phyloP scores from a whole-genome alignment of 2,797 vertebrate genomes.

The Ciconia nigra region DNA sequence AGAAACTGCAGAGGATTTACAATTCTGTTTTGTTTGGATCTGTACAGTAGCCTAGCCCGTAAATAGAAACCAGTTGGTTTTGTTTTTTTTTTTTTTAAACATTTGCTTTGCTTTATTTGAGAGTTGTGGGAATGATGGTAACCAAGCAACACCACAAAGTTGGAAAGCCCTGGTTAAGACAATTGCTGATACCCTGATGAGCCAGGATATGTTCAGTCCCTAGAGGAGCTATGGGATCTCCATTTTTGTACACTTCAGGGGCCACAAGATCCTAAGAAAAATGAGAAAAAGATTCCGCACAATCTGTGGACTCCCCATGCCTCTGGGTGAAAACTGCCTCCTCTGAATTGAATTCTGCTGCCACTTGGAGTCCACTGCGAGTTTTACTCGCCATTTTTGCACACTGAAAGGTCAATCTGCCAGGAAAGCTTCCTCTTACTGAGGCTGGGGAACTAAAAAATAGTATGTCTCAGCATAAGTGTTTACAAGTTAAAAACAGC shows the following conservation, averaged over 20 bases:
- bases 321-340: background rate
- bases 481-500: slow-evolving; percentile 15
- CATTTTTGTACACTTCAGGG: background rate
- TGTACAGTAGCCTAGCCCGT: background rate
- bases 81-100: background rate
- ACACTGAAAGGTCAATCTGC: background rate
- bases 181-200: slow-evolving; percentile 43
- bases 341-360: slow-evolving; percentile 33
- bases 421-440: background rate
- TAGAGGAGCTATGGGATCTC: background rate
- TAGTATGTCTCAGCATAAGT: background rate
- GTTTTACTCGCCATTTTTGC: background rate
- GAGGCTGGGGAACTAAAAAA: background rate
- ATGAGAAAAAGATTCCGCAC: background rate
- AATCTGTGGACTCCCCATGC: background rate
- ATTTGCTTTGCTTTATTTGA: slow-evolving; percentile 48
- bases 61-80: background rate
- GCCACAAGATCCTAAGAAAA: background rate
- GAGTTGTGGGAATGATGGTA: slow-evolving; percentile 47
- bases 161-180: slow-evolving; percentile 49
- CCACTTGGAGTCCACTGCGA: background rate
- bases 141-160: slow-evolving; percentile 62
- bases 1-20: background rate
- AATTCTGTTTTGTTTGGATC: slow-evolving; percentile 36
- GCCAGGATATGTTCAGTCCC: background rate